These are phyloP conservation scores for Penaeus japonicus DNA, from an alignment of 1,140 invertebrate genomes.

Conservation along the genomic window DNA sequence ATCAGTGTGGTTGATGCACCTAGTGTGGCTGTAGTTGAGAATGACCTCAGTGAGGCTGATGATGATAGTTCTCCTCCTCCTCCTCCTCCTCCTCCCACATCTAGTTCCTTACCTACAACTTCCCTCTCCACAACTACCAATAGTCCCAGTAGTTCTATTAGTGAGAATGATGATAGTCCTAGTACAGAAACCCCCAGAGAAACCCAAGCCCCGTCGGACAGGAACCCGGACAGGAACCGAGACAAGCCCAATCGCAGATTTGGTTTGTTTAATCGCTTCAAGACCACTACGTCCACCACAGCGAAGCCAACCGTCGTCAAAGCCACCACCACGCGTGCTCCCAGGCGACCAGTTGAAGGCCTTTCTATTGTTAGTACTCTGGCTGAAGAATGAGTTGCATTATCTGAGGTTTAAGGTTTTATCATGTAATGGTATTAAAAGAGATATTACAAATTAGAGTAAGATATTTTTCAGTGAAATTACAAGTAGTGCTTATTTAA, in stretches of 20 bases:
- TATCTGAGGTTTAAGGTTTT: background rate
- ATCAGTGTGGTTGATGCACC: slow-evolving; percentile 59
- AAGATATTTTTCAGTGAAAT: too few relatives aligned
- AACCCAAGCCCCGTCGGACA: background rate
- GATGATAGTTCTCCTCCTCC: background rate
- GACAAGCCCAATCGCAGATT: background rate
- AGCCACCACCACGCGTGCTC: background rate
- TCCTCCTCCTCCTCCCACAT: background rate
- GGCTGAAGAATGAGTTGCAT: background rate
- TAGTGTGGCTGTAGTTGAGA: slow-evolving; percentile 18
- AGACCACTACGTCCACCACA: background rate
- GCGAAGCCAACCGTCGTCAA: background rate
- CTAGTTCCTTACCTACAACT: background rate
- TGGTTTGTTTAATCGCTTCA: slow-evolving; percentile 28
- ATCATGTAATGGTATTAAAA: background rate
- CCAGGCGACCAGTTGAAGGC: background rate
- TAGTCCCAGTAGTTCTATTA: background rate
- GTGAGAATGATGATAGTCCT: background rate
- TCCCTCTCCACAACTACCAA: background rate
- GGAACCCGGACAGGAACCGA: background rate
- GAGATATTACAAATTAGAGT: background rate
- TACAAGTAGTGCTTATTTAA: too few relatives aligned
- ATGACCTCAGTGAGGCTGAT: slow-evolving; percentile 13
- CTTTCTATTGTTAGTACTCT: slow-evolving; percentile 33
- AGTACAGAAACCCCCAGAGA: background rate